Evolutionary conservation across 2,888 invertebrate species (phyloP), one percentile per base, ranked within the genome.

Genomic region (Scelioninae gen. 1): DNA sequence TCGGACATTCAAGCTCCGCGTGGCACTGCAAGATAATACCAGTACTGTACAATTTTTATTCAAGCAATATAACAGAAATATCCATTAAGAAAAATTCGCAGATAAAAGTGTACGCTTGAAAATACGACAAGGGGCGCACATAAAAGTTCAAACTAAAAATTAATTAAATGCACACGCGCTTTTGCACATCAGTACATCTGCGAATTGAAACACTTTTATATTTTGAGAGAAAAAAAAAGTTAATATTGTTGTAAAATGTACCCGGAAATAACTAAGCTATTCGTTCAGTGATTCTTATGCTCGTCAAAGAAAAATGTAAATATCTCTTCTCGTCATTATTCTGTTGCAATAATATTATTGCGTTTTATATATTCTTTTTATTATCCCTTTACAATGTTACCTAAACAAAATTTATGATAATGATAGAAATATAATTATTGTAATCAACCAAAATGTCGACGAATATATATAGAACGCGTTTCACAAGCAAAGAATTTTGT

Each of bases 211-310:
- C 53, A 56, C 45, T 49, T 71, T 60, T 29, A 51, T 40, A 51
- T 29, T 51, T n/a, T 49, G 13, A 62, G 51, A 53, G 40, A 4
- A 62, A n/a, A n/a, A n/a, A n/a, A n/a, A 40, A 31, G 56, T 63
- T 74, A 74, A 74, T 47, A 49, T 65, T 56, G 65, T 74, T 55
- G 47, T 51, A 65, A 65, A 74, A 65, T 53, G 72, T n/a, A 34
- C 16, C 1, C 32, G 16, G 51, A 66, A 65, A 75, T 40, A 65
- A 43, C 65, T 49, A 56, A 49, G 10, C 53, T 31, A 40, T 63
- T 47, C 63, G 47, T 65, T 75, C 56, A 53, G 40, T 58, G 75
- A 51, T 76, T 76, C 58, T 66, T 76, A 34, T 32, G 29, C 32
- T 32, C 32, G 23, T 63, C 63, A 56, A 75, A 65, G 74, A 40